Base-by-base conservation (phyloP, 2,888 invertebrate genomes). In the Biston betularia region DNA sequence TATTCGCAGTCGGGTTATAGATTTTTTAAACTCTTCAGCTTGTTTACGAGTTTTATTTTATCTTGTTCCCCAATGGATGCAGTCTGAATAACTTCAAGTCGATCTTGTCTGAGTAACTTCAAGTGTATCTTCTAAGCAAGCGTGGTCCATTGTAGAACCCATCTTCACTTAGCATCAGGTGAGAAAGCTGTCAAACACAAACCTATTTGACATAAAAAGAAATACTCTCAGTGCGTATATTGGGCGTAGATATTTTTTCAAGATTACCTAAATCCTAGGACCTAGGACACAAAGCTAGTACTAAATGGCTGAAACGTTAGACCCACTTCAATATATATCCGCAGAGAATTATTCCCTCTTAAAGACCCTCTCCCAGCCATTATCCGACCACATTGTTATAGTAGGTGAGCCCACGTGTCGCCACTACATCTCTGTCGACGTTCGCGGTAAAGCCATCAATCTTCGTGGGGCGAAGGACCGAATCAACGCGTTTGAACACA, bases 371-470 rank as follows among this genome's bases (percentile, higher is more conserved):
- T 42, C 11, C 35, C 6, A 33, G 33, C 62, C 67, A 59, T 48
- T 55, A 59, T 62, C 60, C 70, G 63, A 65, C 65, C 73, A 75
- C 72, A 58, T 70, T 68, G 72, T 73, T 70, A 74, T 71, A 77
- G 78, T 79, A 72, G 74, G 54, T 54, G 77, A 72, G 72, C 64
- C 63, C 78, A 75, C 76, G 61, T 61, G 46, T 76, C 73, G 75
- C 70, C 78, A 78, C 77, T 83, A 79, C 78, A 78, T 84, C 83
- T 82, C 77, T 81, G 82, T 81, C 81, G 71, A 70, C 73, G 73
- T 78, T 73, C 75, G 77, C 73, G 79, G 79, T 73, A 74, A 75
- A 75, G 77, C 78, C 78, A 86, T 87, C 86, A 83, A 75, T 87
- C 84, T 86, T 80, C 54, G 24, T 54, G 42, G 42, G 4, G 24